Percentiles rank a stretch among this genome's conserved stretches.
Evolutionary conservation across 2,113 vertebrate species (phyloP).

Genomic region (Brachirus orientalis): DNA sequence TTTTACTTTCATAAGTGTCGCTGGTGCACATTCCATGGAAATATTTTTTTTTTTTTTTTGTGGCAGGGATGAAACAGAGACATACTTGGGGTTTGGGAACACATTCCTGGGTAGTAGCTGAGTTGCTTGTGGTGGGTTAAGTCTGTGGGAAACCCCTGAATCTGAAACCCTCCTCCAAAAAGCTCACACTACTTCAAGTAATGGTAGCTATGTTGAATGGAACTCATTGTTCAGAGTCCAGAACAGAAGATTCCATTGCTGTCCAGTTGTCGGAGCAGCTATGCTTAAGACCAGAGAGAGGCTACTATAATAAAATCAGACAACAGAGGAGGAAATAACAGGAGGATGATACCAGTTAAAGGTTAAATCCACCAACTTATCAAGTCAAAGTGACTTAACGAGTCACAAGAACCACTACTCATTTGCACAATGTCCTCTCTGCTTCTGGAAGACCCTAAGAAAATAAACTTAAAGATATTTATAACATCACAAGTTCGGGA

Average conservation of each 20-base stretch:
- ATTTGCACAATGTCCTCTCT: too few species aligned
- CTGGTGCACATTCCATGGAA: conserved; percentile 30
- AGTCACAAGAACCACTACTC: background rate
- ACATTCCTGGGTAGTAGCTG: conserved; percentile 72
- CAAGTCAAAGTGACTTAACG: background rate
- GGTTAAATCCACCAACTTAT: background rate
- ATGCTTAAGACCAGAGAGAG: conserved; percentile 20
- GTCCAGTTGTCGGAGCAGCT: conserved; percentile 35
- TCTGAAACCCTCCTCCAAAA: conserved; percentile 50
- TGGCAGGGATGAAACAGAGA: conserved; percentile 44
- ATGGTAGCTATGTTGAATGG: conserved; percentile 68
- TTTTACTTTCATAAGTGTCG: conserved; percentile 21
- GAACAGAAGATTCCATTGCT: conserved; percentile 64
- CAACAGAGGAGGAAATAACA: too few species aligned
- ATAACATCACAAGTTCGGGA: too few species aligned
- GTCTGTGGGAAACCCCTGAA: conserved; percentile 77
- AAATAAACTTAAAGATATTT: background rate
- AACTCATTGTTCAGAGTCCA: conserved; percentile 70
- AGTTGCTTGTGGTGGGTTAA: conserved; percentile 71
- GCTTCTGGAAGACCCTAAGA: background rate
- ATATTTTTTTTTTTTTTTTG: too few species aligned
- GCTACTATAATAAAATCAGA: conserved; percentile 8
- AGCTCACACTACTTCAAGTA: conserved; percentile 61
- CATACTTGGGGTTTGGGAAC: conserved; percentile 61
- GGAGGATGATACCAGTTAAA: conserved; percentile 7